These are phyloP conservation scores for Sebastes itinus DNA, from an alignment of 2,797 vertebrate species.

Conservation along the genomic window DNA sequence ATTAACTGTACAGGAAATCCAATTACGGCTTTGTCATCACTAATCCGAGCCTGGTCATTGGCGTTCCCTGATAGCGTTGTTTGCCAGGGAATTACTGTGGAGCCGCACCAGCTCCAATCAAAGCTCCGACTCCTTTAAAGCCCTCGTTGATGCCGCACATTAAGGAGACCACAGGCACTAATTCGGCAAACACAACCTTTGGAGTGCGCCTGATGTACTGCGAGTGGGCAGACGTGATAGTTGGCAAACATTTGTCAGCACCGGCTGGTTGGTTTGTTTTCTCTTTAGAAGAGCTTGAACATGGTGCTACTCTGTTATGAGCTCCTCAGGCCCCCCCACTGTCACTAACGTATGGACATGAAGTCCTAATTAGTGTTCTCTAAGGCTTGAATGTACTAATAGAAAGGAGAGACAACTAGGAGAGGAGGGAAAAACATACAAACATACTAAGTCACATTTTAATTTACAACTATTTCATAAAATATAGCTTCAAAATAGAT, in stretches of 20 bases:
- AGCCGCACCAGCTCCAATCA: conserved; percentile 31
- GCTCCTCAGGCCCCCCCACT: neutral
- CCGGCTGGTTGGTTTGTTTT: neutral
- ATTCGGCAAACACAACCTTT: conserved; percentile 45
- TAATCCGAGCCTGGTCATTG: conserved; percentile 52
- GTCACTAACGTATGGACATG: neutral
- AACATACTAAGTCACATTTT: no score
- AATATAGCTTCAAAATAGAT: neutral
- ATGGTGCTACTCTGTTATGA: neutral
- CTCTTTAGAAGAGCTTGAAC: neutral
- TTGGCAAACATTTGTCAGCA: neutral
- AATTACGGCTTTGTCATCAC: conserved; percentile 41
- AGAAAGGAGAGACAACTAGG: neutral
- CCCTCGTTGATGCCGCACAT: conserved; percentile 42
- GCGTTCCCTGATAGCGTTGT: conserved; percentile 45
- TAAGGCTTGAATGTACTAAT: neutral
- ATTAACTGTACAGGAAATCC: conserved; percentile 56
- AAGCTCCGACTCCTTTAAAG: conserved; percentile 38
- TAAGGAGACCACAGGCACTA: conserved; percentile 40
- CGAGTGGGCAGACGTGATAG: neutral
- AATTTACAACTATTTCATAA: neutral
- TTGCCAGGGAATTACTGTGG: conserved; percentile 48
- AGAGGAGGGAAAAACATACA: no score
- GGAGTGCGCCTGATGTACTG: conserved; percentile 10
- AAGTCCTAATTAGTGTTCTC: conserved; percentile 15